These are phyloP conservation scores for Eristalis arbustorum DNA, from an alignment of 2,888 invertebrate genomes.

Conservation along the genomic window DNA sequence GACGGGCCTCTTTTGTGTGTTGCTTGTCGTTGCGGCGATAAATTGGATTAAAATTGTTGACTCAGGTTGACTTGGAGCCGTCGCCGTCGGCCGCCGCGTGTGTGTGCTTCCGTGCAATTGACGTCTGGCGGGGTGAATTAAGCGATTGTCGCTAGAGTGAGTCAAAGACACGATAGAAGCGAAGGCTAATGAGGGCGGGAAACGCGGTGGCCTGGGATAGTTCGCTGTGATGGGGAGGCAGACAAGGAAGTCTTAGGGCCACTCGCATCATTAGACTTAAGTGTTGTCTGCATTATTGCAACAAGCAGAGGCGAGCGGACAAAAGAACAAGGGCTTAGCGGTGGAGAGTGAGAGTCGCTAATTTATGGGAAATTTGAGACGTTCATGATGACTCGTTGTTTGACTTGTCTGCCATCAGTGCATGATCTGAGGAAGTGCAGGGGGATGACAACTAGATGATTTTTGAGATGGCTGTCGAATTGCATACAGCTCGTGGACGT, in stretches of 20 bases:
- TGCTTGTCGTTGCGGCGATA: not conserved
- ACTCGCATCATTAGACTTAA: not conserved
- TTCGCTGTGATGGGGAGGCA: not conserved
- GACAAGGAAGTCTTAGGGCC: not conserved
- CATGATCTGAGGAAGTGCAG: too few relatives aligned
- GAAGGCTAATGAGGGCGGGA: not conserved
- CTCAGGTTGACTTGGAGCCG: constrained; percentile 52
- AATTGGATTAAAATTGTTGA: constrained; percentile 68
- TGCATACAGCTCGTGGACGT: too few relatives aligned
- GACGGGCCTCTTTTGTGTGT: constrained; percentile 9
- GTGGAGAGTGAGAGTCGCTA: not conserved
- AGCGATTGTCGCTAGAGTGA: not conserved
- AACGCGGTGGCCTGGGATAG: not conserved
- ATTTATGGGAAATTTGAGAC: not conserved
- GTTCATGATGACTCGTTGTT: not conserved
- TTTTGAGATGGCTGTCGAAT: too few relatives aligned
- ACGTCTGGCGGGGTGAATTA: constrained; percentile 42
- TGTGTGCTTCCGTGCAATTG: constrained; percentile 64
- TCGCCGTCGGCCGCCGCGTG: constrained; percentile 2
- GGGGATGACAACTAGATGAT: too few relatives aligned
- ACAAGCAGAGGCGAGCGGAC: not conserved
- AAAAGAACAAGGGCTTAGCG: not conserved
- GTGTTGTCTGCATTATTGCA: not conserved
- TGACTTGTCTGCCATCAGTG: not conserved
- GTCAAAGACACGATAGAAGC: not conserved